These are phyloP conservation scores for Mimumesa dahlbomi DNA, from an alignment of 2,888 invertebrate species.

Conservation along the genomic window DNA sequence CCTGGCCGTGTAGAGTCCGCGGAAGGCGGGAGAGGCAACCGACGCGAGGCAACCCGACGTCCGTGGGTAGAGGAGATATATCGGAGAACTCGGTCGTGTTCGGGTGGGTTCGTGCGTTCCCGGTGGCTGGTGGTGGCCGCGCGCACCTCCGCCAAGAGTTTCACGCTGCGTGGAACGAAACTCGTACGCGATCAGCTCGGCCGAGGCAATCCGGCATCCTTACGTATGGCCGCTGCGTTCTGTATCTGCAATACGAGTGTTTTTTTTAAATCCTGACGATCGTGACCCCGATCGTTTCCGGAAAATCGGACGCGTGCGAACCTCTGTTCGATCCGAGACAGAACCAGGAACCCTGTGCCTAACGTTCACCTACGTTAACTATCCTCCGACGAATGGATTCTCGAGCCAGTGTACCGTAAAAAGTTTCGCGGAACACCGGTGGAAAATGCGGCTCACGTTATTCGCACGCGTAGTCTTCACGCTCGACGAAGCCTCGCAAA, in stretches of 20 bases:
- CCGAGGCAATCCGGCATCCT: constrained; percentile 74
- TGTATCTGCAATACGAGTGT: constrained; percentile 39
- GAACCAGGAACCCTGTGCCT: too few relatives aligned
- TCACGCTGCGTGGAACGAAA: constrained; percentile 77
- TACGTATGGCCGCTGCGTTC: constrained; percentile 66
- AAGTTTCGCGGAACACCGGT: constrained; percentile 58
- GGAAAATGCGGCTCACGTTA: constrained; percentile 45
- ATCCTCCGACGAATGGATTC: constrained; percentile 34
- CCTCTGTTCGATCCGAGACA: not conserved
- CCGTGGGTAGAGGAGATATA: constrained; percentile 53
- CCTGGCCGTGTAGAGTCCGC: constrained; percentile 55
- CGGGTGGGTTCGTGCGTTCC: constrained; percentile 67
- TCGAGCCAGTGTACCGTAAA: constrained; percentile 59
- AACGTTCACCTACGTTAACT: not conserved
- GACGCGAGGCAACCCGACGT: constrained; percentile 53
- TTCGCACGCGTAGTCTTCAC: constrained; percentile 53
- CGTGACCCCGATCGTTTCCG: too few relatives aligned
- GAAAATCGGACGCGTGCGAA: too few relatives aligned
- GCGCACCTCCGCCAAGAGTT: constrained; percentile 76
- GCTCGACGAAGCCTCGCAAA: too few relatives aligned
- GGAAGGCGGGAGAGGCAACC: constrained; percentile 67
- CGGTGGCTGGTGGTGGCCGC: constrained; percentile 72
- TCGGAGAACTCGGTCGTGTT: constrained; percentile 33
- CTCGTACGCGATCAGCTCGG: constrained; percentile 77
- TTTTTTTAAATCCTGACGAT: constrained; percentile 19